phyloP scores from a whole-genome alignment of 2,113 vertebrate species.

The Colius striatus region DNA sequence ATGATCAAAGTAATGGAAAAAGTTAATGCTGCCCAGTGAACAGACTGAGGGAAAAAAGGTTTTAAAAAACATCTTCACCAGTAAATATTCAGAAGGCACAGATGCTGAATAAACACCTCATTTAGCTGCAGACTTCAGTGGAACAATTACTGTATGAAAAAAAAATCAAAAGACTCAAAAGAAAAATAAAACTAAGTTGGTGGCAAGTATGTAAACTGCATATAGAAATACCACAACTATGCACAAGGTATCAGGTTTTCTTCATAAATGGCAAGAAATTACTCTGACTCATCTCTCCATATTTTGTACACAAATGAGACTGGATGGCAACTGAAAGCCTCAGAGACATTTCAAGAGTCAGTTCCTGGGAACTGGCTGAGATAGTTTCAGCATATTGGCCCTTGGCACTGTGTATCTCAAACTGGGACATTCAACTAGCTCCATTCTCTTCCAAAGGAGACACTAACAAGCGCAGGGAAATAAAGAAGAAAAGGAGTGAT shows the following conservation, averaged over 20 bases:
- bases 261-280: conserved; percentile 52
- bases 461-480: not conserved
- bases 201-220: conserved; percentile 30
- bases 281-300: conserved; percentile 6
- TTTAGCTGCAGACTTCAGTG: conserved; percentile 34
- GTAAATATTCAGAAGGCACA: conserved; percentile 66
- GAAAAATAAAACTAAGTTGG: conserved; percentile 36
- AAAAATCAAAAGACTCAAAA: conserved; percentile 31
- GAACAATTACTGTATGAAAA: conserved; percentile 29
- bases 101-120: conserved; percentile 51
- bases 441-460: conserved; percentile 1
- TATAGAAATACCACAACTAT: conserved; percentile 29
- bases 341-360: conserved; percentile 19
- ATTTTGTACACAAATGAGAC: conserved; percentile 51
- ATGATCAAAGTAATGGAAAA: conserved; percentile 45
- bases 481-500: not conserved
- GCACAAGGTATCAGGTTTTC: conserved; percentile 41
- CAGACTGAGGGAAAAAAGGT: not conserved
- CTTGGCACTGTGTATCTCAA: not conserved
- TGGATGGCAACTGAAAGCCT: conserved; percentile 18
- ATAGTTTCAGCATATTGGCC: not conserved
- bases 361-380: not conserved
- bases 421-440: not conserved
- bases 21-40: not conserved
- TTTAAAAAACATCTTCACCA: conserved; percentile 10